Evolutionary conservation across 1,140 invertebrate species (phyloP).

Genomic region (Zaprionus inermis): DNA sequence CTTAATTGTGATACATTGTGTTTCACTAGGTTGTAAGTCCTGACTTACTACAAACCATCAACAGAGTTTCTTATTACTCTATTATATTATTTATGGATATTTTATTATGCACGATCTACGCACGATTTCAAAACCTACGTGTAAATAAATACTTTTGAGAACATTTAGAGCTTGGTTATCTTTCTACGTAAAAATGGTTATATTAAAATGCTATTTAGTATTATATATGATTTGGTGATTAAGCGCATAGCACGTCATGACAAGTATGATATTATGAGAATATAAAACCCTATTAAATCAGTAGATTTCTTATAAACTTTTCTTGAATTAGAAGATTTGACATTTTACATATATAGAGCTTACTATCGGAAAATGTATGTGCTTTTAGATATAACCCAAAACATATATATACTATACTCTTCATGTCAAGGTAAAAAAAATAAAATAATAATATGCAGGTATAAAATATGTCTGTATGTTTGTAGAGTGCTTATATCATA

Average conservation of each 20-base stretch:
- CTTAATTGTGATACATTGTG: neutral
- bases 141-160: constrained; percentile 13
- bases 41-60: neutral
- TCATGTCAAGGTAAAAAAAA: neutral
- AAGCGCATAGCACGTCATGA: constrained; percentile 7
- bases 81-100: neutral
- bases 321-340: neutral
- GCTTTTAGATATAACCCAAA: neutral
- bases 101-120: neutral
- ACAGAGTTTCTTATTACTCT: neutral
- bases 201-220: neutral
- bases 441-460: neutral
- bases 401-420: neutral
- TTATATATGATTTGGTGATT: constrained; percentile 2
- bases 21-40: neutral
- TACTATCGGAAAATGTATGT: neutral
- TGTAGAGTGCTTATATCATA: constrained; percentile 4
- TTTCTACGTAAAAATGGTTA: constrained; percentile 1
- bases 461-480: neutral
- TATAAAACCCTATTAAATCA: constrained; percentile 3
- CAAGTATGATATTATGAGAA: constrained; percentile 3
- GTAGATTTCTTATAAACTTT: neutral
- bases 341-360: constrained; percentile 13
- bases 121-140: neutral
- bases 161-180: neutral